These are phyloP conservation scores for Arothron firmamentum DNA, from an alignment of 2,113 vertebrate genomes.

Conservation along the genomic window DNA sequence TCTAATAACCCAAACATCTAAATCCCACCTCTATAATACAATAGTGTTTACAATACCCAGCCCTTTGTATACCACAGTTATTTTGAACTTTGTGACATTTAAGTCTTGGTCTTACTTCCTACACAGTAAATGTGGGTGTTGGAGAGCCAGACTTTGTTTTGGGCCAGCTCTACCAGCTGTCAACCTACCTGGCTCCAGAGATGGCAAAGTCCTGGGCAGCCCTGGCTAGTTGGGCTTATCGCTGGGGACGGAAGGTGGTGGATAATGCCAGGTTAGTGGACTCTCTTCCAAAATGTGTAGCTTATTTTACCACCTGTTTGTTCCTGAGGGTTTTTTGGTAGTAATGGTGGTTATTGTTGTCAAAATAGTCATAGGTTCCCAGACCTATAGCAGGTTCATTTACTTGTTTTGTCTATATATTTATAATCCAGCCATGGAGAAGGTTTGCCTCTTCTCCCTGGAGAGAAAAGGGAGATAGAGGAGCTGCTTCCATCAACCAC, in stretches of 20 bases:
- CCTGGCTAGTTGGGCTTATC: slow-evolving; percentile 95
- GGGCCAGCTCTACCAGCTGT: slow-evolving; percentile 94
- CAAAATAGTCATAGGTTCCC: not conserved
- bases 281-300: not conserved
- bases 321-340: not conserved
- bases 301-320: not conserved
- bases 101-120: not conserved
- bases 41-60: too few relatives aligned
- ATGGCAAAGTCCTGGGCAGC: slow-evolving; percentile 97
- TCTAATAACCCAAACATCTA: too few relatives aligned
- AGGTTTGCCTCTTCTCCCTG: slow-evolving; percentile 89
- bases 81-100: not conserved
- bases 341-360: too few relatives aligned
- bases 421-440: slow-evolving; percentile 88
- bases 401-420: not conserved
- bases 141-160: slow-evolving; percentile 94
- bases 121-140: slow-evolving; percentile 90
- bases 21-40: too few relatives aligned
- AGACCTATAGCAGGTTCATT: not conserved
- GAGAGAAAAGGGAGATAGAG: slow-evolving; percentile 92
- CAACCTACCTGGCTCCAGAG: slow-evolving; percentile 91
- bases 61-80: not conserved
- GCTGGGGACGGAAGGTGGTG: slow-evolving; percentile 97
- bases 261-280: slow-evolving; percentile 91
- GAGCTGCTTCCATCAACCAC: slow-evolving; percentile 85